Evolutionary conservation across 2,113 vertebrate species (phyloP), one percentile per base, ranked within the genome.

Genomic region (Dipodomys ordii): DNA sequence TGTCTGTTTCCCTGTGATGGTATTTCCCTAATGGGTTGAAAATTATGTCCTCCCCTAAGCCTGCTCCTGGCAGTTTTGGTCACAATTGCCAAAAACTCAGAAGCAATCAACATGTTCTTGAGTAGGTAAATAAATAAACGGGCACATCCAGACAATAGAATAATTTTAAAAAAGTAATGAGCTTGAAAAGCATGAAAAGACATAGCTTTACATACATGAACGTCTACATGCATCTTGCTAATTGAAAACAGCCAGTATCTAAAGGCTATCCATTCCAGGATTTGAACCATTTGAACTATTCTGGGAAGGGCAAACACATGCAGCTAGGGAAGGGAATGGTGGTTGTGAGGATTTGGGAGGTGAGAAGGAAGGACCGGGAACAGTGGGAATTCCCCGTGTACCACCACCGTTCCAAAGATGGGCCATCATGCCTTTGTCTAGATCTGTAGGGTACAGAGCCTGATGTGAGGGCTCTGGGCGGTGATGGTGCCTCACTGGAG

Each of bases 351-450:
- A 62, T 18, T 25, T 19, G 19, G 6, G 27, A 25, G 6, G 6
- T 12, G 1, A 20, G 53, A 25, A 32, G 60, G 44, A 8, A 27
- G 49, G 49, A 49, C 35, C 6, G 7, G 65, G 49, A 72, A 30
- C 27, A 25, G 57, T 3, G 23, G 35, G 27, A 18, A 15, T 23
- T 7, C 39, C 73, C n/a, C 4, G 7, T 5, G 0, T 25, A 46
- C 13, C 8, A 2, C 46, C 6, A 3, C 57, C 22, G 30, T 23
- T 9, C 53, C 2, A 11, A 20, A 7, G 23, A 18, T 15, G 1
- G 7, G 71, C 28, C 49, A 1, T 6, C 46, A 3, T 3, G 53
- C 32, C 15, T 81, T 12, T 64, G 39, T 39, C 39, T 39, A 30
- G 57, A 23, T n/a, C 39, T 53, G 32, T 0, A 49, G 44, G 62